Evolutionary conservation across 2,888 invertebrate species (phyloP).

Genomic region (Dryobotodes eremita): DNA sequence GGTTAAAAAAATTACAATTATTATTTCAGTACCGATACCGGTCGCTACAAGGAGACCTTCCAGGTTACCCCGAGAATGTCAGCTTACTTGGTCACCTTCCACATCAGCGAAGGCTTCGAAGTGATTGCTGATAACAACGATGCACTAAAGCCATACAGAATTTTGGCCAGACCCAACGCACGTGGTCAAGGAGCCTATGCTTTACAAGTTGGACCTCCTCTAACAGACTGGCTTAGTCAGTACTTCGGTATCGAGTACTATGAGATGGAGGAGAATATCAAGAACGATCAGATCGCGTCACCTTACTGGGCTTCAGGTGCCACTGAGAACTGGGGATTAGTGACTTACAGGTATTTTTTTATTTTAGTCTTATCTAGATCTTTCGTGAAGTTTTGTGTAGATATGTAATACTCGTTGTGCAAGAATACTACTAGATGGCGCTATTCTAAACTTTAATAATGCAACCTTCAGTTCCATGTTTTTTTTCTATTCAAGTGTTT

Average conservation of each 20-base stretch:
- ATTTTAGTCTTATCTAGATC: not conserved
- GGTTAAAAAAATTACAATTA: not conserved
- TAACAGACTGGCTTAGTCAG: conserved; percentile 83
- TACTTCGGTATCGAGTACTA: conserved; percentile 85
- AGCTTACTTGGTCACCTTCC: conserved; percentile 95
- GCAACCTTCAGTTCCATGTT: not conserved
- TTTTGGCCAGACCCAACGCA: conserved; percentile 84
- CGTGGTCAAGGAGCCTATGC: conserved; percentile 84
- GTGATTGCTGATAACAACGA: conserved; percentile 83
- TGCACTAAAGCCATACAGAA: conserved; percentile 78
- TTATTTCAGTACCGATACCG: conserved; percentile 74
- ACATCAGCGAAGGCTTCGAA: conserved; percentile 85
- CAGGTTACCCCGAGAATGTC: conserved; percentile 93
- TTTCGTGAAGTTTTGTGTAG: not conserved
- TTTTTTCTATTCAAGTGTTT: not conserved
- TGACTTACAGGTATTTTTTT: conserved; percentile 83
- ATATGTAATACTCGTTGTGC: not conserved
- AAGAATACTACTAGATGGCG: conserved; percentile 12
- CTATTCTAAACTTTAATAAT: not conserved
- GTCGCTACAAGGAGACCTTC: conserved; percentile 86
- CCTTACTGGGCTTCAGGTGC: conserved; percentile 89
- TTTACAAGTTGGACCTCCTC: conserved; percentile 83
- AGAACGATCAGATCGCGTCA: conserved; percentile 87
- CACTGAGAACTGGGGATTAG: conserved; percentile 88
- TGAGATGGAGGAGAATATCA: conserved; percentile 80